Percentiles rank a stretch among this genome's conserved stretches.
phyloP scores from a whole-genome alignment of 2,888 invertebrate species.

The Ceraclea dissimilis region DNA sequence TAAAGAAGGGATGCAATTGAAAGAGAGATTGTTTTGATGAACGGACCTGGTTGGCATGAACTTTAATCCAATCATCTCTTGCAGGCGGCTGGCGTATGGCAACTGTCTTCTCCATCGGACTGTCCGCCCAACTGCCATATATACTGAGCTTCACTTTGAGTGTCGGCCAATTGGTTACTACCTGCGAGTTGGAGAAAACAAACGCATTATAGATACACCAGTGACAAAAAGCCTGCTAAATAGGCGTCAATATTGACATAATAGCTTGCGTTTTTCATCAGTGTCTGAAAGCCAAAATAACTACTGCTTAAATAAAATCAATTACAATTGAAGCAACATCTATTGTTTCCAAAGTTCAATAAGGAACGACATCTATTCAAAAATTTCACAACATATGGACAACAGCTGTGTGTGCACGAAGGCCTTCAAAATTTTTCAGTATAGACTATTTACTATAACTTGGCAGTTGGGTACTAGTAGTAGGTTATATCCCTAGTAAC shows the following conservation, averaged over 20 bases:
- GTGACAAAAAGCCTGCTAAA: no score
- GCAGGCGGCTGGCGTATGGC: slow-evolving; percentile 35
- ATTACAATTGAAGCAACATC: no score
- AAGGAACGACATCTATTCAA: no score
- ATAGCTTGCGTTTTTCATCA: no score
- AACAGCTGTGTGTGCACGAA: no score
- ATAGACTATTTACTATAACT: no score
- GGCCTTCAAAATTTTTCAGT: no score
- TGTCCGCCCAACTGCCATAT: slow-evolving; percentile 48
- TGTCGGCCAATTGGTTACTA: slow-evolving; percentile 57
- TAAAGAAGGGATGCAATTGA: background rate
- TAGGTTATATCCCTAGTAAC: no score
- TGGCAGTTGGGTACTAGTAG: no score
- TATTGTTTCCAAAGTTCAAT: background rate
- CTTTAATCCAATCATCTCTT: slow-evolving; percentile 47
- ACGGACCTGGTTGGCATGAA: slow-evolving; percentile 58
- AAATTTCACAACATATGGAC: no score
- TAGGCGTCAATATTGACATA: no score
- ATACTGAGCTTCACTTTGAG: slow-evolving; percentile 50
- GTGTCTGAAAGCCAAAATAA: no score
- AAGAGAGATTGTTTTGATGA: background rate
- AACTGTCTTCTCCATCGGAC: slow-evolving; percentile 38
- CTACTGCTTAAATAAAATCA: background rate
- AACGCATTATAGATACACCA: background rate
- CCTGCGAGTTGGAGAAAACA: slow-evolving; percentile 37